Base-by-base conservation (phyloP, 2,888 invertebrate genomes). In the Drosophila nr. fundita region DNA sequence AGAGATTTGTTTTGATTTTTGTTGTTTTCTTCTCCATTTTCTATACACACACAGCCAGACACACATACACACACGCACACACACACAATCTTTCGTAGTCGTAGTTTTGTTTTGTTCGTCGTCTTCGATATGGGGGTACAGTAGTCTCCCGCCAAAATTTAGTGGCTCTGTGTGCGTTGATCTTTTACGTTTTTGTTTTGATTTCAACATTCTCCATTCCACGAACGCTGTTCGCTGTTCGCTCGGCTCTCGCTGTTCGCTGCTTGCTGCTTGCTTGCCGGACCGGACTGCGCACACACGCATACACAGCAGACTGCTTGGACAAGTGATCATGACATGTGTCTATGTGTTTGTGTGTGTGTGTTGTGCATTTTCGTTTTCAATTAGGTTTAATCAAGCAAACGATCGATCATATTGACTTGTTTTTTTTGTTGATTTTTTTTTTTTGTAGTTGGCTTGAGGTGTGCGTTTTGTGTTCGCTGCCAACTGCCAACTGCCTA, bases 361-460 rank as follows among this genome's bases (percentile, higher is more conserved):
- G 64, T 66, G 59, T 69, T 78, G 76, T 82, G 87, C 89, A 90
- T 88, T 87, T 90, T 87, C 87, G 90, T 80, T 87, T 90, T 87
- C 90, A 87, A 87, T 87, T 90, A 83, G 89, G 84, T 90, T 87
- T 87, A 90, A 87, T 87, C 87, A 90, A 83, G 80, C 87, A 86
- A 87, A 86, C 89, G 90, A 87, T 87, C 90, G 89, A 87, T 87
- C 90, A 90, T 88, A 90, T 90, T 90, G 90, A 87, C 85, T 89
- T 85, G 85, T 84, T 87, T 82, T 76, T 42, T 42, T 24, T 45
- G 2, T 45, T 8, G 7, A 15, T 42, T 42, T 8, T n/a, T 15
- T 63, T 45, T 42, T 42, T 59, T 78, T 71, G 69, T 45, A 78
- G 59, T 68, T 73, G 77, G 64, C 87, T 87, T 76, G 84, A 87